phyloP scores from a whole-genome alignment of 1,140 invertebrate genomes.

The Agrilus planipennis region DNA sequence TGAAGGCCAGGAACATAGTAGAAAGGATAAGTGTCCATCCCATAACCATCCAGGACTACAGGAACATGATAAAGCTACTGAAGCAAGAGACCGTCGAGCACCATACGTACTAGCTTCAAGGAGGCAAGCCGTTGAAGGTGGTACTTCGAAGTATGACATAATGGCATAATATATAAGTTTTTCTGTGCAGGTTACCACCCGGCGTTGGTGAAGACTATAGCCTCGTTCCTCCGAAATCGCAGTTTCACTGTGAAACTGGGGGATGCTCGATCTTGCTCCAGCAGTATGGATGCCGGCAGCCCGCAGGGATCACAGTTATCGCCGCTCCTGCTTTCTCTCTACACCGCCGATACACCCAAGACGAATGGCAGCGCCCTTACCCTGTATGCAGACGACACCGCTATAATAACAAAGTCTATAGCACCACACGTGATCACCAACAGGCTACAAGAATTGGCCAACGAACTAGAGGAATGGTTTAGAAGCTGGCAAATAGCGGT shows the following conservation, averaged over 20 bases:
- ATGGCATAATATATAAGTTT: neutral
- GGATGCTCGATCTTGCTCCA: neutral
- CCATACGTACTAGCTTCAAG: too few species aligned
- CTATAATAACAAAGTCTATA: neutral
- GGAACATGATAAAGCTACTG: neutral
- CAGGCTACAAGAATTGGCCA: too few species aligned
- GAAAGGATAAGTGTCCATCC: neutral
- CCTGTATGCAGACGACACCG: conserved; percentile 1
- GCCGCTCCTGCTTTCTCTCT: neutral
- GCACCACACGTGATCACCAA: too few species aligned
- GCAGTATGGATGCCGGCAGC: neutral
- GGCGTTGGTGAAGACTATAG: neutral
- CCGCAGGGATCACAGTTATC: conserved; percentile 5
- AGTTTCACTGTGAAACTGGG: neutral
- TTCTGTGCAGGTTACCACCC: neutral
- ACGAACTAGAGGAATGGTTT: too few species aligned
- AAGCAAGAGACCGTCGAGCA: neutral
- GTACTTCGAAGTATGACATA: neutral
- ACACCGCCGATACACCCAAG: neutral
- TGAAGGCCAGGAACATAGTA: too few species aligned
- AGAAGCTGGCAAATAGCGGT: too few species aligned
- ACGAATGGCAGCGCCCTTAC: neutral
- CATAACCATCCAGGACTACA: neutral
- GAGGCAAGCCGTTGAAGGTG: too few species aligned
- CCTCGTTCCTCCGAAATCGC: neutral